Evolutionary conservation across 2,113 vertebrate species (phyloP), one percentile per base, ranked within the genome.

Genomic region (Irena cyanogastra): DNA sequence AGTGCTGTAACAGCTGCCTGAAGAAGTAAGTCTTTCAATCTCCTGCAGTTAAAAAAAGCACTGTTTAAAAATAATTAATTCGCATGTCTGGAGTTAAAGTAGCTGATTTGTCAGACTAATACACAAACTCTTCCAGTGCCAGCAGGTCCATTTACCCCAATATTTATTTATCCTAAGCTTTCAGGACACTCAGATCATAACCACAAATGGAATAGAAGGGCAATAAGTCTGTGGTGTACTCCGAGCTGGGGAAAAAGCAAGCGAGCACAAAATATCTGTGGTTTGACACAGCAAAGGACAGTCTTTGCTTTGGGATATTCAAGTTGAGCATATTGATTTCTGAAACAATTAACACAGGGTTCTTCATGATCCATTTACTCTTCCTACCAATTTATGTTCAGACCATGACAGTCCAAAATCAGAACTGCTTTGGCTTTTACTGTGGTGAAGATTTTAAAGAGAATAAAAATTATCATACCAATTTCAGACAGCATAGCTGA

Each of bases 281-380:
- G 56, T 79, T 82, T 91, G 89, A 92, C 53, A 33, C 33, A 50
- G 50, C 70, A 83, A 90, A 95, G 94, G 75, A 76, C 87, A 95
- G 37, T 69, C 65, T 94, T 93, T 95, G 85, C 95, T 90, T 2
- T 59, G 61, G 92, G 85, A 71, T 85, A 72, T 91, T 70, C 49
- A 47, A 93, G 77, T 63, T 91, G 92, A 95, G 59, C 72, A 20
- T 75, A 96, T 95, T 82, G 94, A 95, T 95, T 95, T 87, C 87
- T 87, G 53, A 92, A 94, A 60, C 72, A 96, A 86, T 94, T 96
- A 92, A 63, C 84, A 80, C 80, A 42, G 45, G 35, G 39, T 60
- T 93, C 78, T 93, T 81, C 56, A 33, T 77, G 79, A 80, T 84
- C 69, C 83, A 86, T 95, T 95, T 93, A 61, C 47, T 45, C 89